Percentiles rank a stretch among this genome's conserved stretches.
Conservation (phyloP, 2,888 invertebrate genomes). For the Odontothrips loti region DNA sequence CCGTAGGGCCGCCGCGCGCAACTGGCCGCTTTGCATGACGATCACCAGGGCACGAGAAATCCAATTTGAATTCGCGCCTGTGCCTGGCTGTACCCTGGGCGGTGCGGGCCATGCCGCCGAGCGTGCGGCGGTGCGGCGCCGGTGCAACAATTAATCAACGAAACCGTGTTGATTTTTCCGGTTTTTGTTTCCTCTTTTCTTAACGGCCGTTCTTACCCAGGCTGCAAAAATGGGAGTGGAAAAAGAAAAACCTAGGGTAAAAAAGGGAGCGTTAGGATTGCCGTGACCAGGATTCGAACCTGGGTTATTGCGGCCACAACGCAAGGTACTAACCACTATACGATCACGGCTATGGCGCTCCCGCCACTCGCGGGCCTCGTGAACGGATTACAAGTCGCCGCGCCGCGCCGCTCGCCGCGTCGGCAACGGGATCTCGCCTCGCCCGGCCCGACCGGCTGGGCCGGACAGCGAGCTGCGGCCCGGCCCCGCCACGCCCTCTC, state of each 20-base stretch:
- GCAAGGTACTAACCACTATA: conserved; percentile 72
- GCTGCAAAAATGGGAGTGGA: too few species aligned
- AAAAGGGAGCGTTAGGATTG: conserved; percentile 42
- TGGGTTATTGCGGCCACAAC: conserved; percentile 75
- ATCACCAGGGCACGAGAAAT: background rate
- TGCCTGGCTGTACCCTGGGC: too few species aligned
- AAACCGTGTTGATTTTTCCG: too few species aligned
- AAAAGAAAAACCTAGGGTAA: background rate
- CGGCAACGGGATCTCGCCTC: background rate
- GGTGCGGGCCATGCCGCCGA: too few species aligned
- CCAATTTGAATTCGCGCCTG: background rate
- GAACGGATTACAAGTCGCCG: background rate
- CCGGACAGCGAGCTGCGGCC: background rate
- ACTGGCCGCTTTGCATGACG: background rate
- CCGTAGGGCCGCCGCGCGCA: background rate
- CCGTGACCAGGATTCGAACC: conserved; percentile 72
- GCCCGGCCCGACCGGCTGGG: background rate
- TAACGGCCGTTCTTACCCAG: too few species aligned
- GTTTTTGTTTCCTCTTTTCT: too few species aligned
- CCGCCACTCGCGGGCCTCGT: background rate
- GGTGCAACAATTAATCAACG: background rate
- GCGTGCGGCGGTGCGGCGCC: too few species aligned
- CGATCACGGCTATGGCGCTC: conserved; percentile 57
- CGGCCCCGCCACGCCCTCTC: background rate
- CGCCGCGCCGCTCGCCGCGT: background rate